These are phyloP conservation scores for Eurosta solidaginis DNA, from an alignment of 1,140 invertebrate species.

Conservation along the genomic window DNA sequence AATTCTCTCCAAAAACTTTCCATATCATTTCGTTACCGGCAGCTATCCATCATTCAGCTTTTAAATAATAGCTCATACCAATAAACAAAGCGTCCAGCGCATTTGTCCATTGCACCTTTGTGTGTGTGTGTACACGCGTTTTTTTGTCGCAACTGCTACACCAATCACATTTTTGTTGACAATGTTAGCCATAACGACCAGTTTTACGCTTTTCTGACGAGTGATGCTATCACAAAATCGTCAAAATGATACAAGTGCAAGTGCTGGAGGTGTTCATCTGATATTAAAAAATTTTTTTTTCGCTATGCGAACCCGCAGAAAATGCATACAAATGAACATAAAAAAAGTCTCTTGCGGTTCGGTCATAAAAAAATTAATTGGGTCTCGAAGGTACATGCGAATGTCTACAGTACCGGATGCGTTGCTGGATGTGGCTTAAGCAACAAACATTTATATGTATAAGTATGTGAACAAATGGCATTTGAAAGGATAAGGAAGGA, in stretches of 20 bases:
- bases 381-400: too few relatives aligned
- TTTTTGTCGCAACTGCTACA: not conserved
- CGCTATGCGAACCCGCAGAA: too few relatives aligned
- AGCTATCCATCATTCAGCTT: not conserved
- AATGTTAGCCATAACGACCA: not conserved
- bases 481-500: too few relatives aligned
- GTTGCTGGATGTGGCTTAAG: too few relatives aligned
- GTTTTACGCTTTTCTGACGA: not conserved
- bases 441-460: too few relatives aligned
- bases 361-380: too few relatives aligned
- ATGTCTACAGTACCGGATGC: too few relatives aligned
- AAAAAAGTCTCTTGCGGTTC: too few relatives aligned
- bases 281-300: not conserved
- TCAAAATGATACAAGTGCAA: not conserved
- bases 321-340: too few relatives aligned
- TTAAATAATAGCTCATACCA: not conserved
- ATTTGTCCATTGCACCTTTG: not conserved
- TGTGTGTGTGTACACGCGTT: not conserved
- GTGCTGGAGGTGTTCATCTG: not conserved
- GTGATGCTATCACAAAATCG: not conserved
- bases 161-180: not conserved
- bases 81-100: not conserved
- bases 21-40: not conserved
- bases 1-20: not conserved
- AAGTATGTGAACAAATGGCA: too few relatives aligned